These are phyloP conservation scores for Leuctra nigra DNA, from an alignment of 2,888 invertebrate species.

Conservation along the genomic window DNA sequence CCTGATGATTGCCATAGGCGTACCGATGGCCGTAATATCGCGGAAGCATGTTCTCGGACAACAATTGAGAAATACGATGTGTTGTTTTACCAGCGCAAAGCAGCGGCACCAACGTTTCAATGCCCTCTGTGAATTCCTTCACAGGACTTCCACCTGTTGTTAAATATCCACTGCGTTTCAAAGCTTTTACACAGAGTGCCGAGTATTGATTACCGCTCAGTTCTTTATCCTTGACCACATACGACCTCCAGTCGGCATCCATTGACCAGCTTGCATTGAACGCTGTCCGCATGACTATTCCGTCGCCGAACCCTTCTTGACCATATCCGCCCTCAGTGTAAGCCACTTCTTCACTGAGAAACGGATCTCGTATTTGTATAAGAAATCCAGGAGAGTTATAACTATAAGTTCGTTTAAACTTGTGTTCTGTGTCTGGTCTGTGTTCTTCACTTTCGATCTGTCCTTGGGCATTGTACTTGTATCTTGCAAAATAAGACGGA, in stretches of 20 bases:
- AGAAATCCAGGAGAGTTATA: slow-evolving; percentile 23
- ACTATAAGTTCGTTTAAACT: background rate
- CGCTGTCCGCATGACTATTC: slow-evolving; percentile 25
- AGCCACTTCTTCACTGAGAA: slow-evolving; percentile 24
- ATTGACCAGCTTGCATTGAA: slow-evolving; percentile 27
- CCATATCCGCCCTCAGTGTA: slow-evolving; percentile 30
- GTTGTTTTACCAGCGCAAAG: background rate
- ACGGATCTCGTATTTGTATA: slow-evolving; percentile 25
- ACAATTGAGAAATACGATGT: background rate
- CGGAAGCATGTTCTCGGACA: background rate
- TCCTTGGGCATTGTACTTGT: background rate
- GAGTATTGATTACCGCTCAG: background rate
- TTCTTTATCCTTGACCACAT: background rate
- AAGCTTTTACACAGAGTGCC: background rate
- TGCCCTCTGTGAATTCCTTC: background rate
- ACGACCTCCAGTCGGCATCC: background rate
- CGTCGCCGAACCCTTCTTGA: slow-evolving; percentile 27
- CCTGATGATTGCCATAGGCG: background rate
- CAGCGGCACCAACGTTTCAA: background rate
- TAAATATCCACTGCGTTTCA: background rate
- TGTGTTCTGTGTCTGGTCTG: background rate
- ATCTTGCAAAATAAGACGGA: background rate
- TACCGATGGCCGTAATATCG: background rate
- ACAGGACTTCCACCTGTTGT: background rate
- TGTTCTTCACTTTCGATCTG: background rate